Conservation (phyloP, 2,888 invertebrate species). For the Dinocampus coccinellae region DNA sequence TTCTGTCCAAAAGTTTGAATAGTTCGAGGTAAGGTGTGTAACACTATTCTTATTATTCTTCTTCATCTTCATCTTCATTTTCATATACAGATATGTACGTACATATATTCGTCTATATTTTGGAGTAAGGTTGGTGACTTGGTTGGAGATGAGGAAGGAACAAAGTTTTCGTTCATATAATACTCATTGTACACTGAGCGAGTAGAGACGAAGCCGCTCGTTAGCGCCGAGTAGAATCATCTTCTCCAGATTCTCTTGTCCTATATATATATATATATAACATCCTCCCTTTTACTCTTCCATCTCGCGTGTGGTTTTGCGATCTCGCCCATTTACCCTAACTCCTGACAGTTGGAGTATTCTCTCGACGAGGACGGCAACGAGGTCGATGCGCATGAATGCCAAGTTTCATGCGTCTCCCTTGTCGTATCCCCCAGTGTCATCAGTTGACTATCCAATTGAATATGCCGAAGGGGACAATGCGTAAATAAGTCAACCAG, state of each 20-base stretch:
- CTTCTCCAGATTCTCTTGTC: slow-evolving; percentile 22
- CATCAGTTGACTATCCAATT: slow-evolving; percentile 35
- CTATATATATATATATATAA: background rate
- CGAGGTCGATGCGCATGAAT: slow-evolving; percentile 22
- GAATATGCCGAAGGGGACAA: slow-evolving; percentile 35
- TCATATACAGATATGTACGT: background rate
- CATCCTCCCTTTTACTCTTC: slow-evolving; percentile 1
- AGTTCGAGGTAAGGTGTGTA: background rate
- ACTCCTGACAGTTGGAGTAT: slow-evolving; percentile 6
- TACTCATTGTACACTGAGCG: slow-evolving; percentile 47
- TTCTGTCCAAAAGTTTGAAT: slow-evolving; percentile 8
- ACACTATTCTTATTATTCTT: background rate
- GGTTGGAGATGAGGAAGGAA: slow-evolving; percentile 22
- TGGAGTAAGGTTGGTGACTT: slow-evolving; percentile 24
- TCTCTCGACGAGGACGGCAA: background rate
- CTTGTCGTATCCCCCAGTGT: slow-evolving; percentile 16
- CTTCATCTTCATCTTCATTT: background rate
- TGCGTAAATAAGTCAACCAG: slow-evolving; percentile 15
- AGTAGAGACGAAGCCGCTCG: slow-evolving; percentile 24
- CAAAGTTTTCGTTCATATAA: slow-evolving; percentile 50
- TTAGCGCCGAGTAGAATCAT: slow-evolving; percentile 32
- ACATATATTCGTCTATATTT: background rate
- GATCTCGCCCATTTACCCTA: slow-evolving; percentile 7
- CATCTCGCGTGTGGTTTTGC: background rate
- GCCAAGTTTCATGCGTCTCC: slow-evolving; percentile 24